These are phyloP conservation scores for Tupaia chinensis DNA, from an alignment of 2,113 vertebrate species.

Conservation along the genomic window DNA sequence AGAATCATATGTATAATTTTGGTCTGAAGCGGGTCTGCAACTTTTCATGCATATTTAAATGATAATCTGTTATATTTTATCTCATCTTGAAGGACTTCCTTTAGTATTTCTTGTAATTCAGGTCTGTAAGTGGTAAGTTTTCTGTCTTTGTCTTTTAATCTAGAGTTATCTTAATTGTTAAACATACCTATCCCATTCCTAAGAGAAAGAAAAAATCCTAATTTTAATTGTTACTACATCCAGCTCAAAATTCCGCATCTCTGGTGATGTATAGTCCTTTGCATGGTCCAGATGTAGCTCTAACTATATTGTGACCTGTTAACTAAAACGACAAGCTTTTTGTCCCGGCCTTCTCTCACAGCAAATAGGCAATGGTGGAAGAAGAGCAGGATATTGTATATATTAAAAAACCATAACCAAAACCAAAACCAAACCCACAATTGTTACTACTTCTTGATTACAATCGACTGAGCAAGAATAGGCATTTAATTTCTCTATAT, in stretches of 20 bases:
- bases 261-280: neutral
- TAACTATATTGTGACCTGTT: neutral
- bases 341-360: neutral
- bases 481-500: neutral
- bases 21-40: too few relatives aligned
- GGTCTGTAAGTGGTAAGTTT: neutral
- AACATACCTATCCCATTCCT: neutral
- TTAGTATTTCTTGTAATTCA: neutral
- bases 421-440: neutral
- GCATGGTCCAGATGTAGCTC: neutral
- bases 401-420: too few relatives aligned
- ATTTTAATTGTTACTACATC: neutral
- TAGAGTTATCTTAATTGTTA: neutral
- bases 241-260: neutral
- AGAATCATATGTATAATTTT: neutral
- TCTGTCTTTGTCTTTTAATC: neutral
- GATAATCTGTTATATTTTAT: neutral
- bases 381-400: neutral
- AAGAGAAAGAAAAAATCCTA: neutral
- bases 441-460: neutral
- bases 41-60: neutral
- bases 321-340: neutral
- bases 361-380: neutral
- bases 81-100: neutral
- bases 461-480: neutral